Percentiles rank a stretch among this genome's conserved stretches.
phyloP scores from a whole-genome alignment of 2,888 invertebrate species.

The Malthinus seriepunctatus region DNA sequence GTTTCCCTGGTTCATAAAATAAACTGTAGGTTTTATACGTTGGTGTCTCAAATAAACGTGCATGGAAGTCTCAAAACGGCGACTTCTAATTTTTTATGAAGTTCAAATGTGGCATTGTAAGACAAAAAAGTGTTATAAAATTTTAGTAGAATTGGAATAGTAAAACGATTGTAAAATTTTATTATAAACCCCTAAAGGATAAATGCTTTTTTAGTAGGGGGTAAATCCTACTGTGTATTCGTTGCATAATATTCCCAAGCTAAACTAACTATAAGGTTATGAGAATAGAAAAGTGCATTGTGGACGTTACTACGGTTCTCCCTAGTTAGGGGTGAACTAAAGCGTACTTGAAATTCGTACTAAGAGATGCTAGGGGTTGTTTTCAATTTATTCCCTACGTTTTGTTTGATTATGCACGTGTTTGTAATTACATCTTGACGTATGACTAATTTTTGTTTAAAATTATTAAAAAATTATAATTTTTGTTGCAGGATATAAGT shows the following conservation, averaged over 20 bases:
- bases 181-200: too few relatives aligned
- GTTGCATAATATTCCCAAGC: not conserved
- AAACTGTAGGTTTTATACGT: too few relatives aligned
- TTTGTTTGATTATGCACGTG: constrained; percentile 15
- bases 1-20: too few relatives aligned
- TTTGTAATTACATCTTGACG: constrained; percentile 13
- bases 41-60: too few relatives aligned
- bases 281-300: not conserved
- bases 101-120: too few relatives aligned
- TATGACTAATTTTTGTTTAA: constrained; percentile 5
- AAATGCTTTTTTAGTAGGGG: too few relatives aligned
- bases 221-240: not conserved
- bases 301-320: constrained; percentile 5
- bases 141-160: too few relatives aligned
- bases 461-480: constrained; percentile 24
- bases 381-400: constrained; percentile 10
- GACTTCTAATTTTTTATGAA: too few relatives aligned
- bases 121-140: too few relatives aligned
- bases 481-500: constrained; percentile 75
- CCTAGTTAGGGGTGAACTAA: constrained; percentile 8
- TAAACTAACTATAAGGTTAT: constrained; percentile 2
- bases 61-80: too few relatives aligned
- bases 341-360: not conserved
- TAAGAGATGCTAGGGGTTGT: constrained; percentile 6
- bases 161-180: too few relatives aligned